Percentiles rank a stretch among this genome's conserved stretches.
These are phyloP conservation scores for Eupleurogrammus muticus DNA, from an alignment of 2,797 vertebrate species.

Conservation along the genomic window DNA sequence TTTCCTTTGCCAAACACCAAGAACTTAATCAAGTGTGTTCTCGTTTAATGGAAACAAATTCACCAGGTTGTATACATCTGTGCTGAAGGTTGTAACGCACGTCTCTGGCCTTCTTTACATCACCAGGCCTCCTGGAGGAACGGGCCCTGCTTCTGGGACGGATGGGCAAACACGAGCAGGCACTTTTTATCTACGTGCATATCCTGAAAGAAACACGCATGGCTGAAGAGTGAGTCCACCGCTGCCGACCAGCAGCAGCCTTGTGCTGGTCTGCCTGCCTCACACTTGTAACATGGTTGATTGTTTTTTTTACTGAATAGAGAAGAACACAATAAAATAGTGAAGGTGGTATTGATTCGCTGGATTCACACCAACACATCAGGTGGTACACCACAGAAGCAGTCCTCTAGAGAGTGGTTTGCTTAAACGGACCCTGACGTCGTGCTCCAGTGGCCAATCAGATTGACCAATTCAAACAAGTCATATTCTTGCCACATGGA, in stretches of 20 bases:
- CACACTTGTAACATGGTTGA: background rate
- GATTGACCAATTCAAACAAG: no score
- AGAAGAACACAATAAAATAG: background rate
- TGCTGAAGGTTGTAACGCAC: background rate
- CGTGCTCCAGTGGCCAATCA: no score
- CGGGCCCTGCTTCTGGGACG: constrained; percentile 94
- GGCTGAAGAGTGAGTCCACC: constrained; percentile 95
- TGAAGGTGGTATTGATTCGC: background rate
- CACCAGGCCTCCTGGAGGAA: constrained; percentile 92
- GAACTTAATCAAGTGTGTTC: no score
- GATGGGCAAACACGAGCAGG: constrained; percentile 98
- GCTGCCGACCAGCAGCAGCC: background rate
- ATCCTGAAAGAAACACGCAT: constrained; percentile 92
- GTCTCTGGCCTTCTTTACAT: constrained; percentile 39
- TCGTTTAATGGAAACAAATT: constrained; percentile 5
- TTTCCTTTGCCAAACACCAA: no score
- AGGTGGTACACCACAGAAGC: no score
- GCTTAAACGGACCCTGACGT: no score
- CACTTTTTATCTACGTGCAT: constrained; percentile 98
- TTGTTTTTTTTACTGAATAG: background rate
- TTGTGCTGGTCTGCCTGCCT: background rate
- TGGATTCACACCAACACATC: no score
- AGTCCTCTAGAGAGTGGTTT: no score
- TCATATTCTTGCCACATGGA: no score
- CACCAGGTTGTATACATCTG: background rate